A percentile compares a stretch with the other conserved stretches of the same genome.
Conservation (phyloP, 2,113 vertebrate genomes). For the Saimiri boliviensis region DNA sequence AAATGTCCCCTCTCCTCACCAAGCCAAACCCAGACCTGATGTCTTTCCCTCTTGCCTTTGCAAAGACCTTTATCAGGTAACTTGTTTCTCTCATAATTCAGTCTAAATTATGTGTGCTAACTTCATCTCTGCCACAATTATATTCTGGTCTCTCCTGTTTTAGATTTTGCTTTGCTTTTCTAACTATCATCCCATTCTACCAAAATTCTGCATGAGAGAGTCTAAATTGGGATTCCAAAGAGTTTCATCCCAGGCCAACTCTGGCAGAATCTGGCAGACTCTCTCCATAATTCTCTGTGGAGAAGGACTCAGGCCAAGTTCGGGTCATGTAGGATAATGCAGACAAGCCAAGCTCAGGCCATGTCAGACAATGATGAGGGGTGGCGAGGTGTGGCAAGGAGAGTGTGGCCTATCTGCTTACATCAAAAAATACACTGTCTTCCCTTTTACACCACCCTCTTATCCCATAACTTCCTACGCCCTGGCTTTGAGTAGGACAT, state of each 20-base stretch:
- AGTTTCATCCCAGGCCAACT: not conserved
- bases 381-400: rapidly evolving
- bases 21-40: not conserved
- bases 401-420: not conserved
- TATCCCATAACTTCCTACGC: not conserved
- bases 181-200: not conserved
- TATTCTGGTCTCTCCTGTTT: not conserved
- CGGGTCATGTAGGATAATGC: not conserved
- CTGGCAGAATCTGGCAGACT: not conserved
- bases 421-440: rapidly evolving
- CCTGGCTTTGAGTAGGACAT: not conserved
- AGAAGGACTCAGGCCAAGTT: not conserved
- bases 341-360: not conserved
- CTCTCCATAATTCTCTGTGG: not conserved
- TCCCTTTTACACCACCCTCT: not conserved
- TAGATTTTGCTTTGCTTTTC: not conserved
- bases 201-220: not conserved
- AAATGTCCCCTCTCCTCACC: not conserved
- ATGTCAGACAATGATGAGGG: no score
- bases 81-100: not conserved
- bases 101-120: not conserved
- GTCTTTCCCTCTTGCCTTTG: not conserved
- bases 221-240: not conserved
- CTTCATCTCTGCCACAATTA: not conserved
- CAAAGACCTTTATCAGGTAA: not conserved